phyloP scores from a whole-genome alignment of 2,888 invertebrate species.

The Oligia strigilis region DNA sequence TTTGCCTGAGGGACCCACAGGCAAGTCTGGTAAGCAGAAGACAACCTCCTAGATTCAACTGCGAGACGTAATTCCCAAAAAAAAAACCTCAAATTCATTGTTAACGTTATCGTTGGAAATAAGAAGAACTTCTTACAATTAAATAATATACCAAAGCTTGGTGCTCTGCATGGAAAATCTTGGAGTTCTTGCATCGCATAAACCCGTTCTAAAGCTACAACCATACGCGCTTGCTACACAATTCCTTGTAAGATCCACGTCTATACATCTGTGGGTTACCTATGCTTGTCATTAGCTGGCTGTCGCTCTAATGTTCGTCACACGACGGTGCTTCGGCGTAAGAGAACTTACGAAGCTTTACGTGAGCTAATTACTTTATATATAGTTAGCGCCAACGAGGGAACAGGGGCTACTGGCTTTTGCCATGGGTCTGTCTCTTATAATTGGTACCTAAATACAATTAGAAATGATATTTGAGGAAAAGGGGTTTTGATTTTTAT shows the following conservation, averaged over 20 bases:
- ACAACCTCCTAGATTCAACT: no score
- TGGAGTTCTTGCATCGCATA: no score
- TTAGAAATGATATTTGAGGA: not conserved
- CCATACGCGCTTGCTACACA: not conserved
- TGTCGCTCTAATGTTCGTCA: constrained; percentile 54
- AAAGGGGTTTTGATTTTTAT: not conserved
- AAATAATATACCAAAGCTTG: no score
- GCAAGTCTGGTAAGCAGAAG: no score
- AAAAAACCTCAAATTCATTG: no score
- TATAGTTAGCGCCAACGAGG: constrained; percentile 54
- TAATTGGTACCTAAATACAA: not conserved
- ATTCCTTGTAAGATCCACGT: constrained; percentile 16
- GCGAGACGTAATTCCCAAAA: no score
- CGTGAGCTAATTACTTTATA: constrained; percentile 69
- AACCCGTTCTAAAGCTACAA: not conserved
- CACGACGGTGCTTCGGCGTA: constrained; percentile 63
- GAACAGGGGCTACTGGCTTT: constrained; percentile 10
- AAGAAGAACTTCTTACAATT: no score
- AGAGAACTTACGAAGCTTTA: constrained; percentile 49
- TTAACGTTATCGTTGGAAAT: no score
- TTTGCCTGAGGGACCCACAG: no score
- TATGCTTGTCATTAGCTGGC: constrained; percentile 52
- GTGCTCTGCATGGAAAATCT: no score
- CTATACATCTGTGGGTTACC: constrained; percentile 45
- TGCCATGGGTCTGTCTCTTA: not conserved